phyloP scores from a whole-genome alignment of 2,888 invertebrate genomes.

The Buathra laborator region DNA sequence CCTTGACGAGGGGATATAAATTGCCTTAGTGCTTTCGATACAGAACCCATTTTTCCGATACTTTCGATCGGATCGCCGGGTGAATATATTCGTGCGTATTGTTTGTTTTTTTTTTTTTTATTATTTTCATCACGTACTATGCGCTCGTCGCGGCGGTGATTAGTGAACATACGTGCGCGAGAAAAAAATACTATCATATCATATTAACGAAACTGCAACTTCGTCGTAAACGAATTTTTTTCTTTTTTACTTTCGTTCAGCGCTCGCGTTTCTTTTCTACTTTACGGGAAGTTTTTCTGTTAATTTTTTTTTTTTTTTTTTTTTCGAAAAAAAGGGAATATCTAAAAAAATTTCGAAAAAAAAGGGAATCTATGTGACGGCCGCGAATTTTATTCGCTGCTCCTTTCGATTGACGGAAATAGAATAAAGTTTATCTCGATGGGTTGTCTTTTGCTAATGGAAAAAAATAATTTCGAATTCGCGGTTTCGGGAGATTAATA shows the following conservation, averaged over 20 bases:
- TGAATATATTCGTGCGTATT: constrained; percentile 23
- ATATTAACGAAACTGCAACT: constrained; percentile 59
- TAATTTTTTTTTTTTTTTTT: background rate
- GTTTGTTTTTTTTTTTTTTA: constrained; percentile 22
- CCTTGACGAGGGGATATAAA: constrained; percentile 48
- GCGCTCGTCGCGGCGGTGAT: constrained; percentile 58
- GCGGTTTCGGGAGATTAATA: constrained; percentile 12
- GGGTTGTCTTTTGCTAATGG: constrained; percentile 8
- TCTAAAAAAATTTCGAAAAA: constrained; percentile 4
- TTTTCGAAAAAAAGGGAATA: constrained; percentile 7
- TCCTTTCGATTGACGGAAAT: constrained; percentile 24
- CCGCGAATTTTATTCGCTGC: constrained; percentile 34
- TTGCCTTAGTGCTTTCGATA: constrained; percentile 57
- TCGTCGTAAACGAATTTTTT: constrained; percentile 67
- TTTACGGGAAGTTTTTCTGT: background rate
- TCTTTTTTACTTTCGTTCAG: constrained; percentile 55
- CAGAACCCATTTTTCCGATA: background rate
- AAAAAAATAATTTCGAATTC: constrained; percentile 30
- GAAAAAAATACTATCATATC: constrained; percentile 61
- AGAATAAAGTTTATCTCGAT: constrained; percentile 9
- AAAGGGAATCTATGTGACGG: background rate
- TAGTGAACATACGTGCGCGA: constrained; percentile 61
- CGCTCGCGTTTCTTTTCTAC: constrained; percentile 41
- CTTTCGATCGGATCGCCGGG: constrained; percentile 15
- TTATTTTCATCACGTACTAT: constrained; percentile 47